Evolutionary conservation across 2,888 invertebrate species (phyloP), one percentile per base, ranked within the genome.

Genomic region (Muscina levida): DNA sequence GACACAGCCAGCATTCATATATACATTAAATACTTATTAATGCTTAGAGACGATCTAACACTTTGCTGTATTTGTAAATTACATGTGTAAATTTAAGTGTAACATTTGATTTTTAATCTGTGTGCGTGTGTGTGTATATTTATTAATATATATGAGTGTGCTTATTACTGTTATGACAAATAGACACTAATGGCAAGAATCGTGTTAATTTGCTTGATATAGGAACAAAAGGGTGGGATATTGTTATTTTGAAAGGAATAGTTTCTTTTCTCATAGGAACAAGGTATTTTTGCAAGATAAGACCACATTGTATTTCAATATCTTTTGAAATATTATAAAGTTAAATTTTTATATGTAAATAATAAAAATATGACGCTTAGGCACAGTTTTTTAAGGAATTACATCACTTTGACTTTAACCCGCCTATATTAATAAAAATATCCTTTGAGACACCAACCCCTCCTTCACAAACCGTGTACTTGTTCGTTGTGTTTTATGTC

Each of bases 111-210:
- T 19, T 6, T 13, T 42, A 13, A 11, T 57, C n/a, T 57, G n/a
- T 57, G 26, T 57, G 22, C 42, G 19, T 59, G 59, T 62, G 15
- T 57, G 31, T 31, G 15, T 39, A 59, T 19, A 59, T 39, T 8
- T 59, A 39, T 1, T 26, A 4, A 15, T 31, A 4, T 19, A 19
- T 56, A 15, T 57, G 10, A 6, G 57, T 37, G 57, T 57, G 19
- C 59, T 39, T 39, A 42, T 22, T 39, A 42, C 56, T 11, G n/a
- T n/a, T n/a, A 11, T 51, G 19, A 19, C 37, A 31, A 26, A 26
- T 26, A 5, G 31, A 57, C 57, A 57, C 15, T 19, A 51, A 51
- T 17, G 8, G 3, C 31, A 31, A 5, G 8, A 31, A 3, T 31
- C 31, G 31, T 31, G n/a, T n/a, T n/a, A n/a, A n/a, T n/a, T n/a